Conservation (phyloP, 2,888 invertebrate genomes). For the Microctonus hyperodae region DNA sequence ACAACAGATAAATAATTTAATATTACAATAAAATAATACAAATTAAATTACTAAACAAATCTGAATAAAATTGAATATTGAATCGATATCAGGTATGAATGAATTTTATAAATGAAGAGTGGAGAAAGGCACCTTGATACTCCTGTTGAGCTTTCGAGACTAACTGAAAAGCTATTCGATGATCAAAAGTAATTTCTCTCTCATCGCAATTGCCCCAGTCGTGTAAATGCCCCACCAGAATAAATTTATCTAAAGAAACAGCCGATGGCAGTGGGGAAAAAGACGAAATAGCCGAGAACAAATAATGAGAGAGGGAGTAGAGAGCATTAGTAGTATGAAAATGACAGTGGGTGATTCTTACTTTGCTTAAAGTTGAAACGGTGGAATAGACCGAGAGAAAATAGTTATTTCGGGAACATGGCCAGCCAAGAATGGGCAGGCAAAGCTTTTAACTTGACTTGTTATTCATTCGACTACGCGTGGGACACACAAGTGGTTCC, state of each 20-base stretch:
- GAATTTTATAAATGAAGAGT: background rate
- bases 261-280: conserved; percentile 36
- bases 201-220: conserved; percentile 17
- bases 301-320: conserved; percentile 21
- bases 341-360: conserved; percentile 37
- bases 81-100: too few species aligned
- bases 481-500: conserved; percentile 20
- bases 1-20: background rate
- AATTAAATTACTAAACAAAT: too few species aligned
- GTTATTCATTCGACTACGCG: conserved; percentile 42
- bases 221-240: conserved; percentile 36
- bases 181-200: conserved; percentile 13
- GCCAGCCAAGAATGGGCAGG: conserved; percentile 63
- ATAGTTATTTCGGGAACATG: conserved; percentile 61
- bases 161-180: conserved; percentile 27
- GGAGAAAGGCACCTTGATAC: conserved; percentile 26
- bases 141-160: conserved; percentile 27
- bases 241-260: background rate
- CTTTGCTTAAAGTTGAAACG: conserved; percentile 16
- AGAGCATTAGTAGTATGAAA: too few species aligned
- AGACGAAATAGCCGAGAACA: conserved; percentile 9
- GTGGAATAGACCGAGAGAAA: conserved; percentile 43
- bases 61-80: too few species aligned
- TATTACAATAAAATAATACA: background rate
- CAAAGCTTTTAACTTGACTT: conserved; percentile 52